Evolutionary conservation across 2,113 vertebrate genomes (phyloP).

Genomic region (Castor canadensis): DNA sequence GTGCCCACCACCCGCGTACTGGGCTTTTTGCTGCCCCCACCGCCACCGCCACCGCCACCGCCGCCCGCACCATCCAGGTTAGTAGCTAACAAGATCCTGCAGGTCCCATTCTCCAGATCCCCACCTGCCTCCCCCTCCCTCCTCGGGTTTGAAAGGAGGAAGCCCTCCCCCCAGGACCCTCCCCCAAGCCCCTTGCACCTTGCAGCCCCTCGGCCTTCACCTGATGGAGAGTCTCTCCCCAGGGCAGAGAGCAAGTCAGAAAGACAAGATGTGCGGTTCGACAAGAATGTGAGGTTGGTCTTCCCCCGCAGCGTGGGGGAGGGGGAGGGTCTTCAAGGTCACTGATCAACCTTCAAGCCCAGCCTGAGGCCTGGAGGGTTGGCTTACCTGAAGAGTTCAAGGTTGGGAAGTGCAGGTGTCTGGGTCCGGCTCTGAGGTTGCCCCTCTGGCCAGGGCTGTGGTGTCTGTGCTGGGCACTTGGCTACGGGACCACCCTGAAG

Average conservation of each 20-base stretch:
- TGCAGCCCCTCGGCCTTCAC: background rate
- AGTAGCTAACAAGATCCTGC: background rate
- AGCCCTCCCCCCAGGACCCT: background rate
- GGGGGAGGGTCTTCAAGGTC: background rate
- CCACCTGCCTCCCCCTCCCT: background rate
- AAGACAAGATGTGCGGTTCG: conserved; percentile 5
- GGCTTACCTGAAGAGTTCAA: no score
- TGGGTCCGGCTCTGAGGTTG: background rate
- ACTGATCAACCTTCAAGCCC: background rate
- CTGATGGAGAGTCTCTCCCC: conserved; percentile 2
- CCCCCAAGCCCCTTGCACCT: background rate
- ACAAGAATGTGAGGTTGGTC: conserved; percentile 68
- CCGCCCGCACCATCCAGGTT: conserved; percentile 43
- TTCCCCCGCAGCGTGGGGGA: no score
- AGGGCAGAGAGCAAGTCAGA: conserved; percentile 29
- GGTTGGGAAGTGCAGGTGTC: background rate
- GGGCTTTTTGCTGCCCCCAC: conserved; percentile 84
- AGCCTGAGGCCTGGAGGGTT: background rate
- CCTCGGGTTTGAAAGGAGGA: background rate
- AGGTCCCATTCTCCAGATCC: background rate
- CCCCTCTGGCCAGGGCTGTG: conserved; percentile 70
- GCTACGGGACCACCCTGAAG: conserved; percentile 89
- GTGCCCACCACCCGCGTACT: conserved; percentile 83
- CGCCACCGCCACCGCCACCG: conserved; percentile 57
- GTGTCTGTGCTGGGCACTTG: conserved; percentile 87